Evolutionary conservation across 2,888 invertebrate genomes (phyloP).

Genomic region (Chironomus tentans): DNA sequence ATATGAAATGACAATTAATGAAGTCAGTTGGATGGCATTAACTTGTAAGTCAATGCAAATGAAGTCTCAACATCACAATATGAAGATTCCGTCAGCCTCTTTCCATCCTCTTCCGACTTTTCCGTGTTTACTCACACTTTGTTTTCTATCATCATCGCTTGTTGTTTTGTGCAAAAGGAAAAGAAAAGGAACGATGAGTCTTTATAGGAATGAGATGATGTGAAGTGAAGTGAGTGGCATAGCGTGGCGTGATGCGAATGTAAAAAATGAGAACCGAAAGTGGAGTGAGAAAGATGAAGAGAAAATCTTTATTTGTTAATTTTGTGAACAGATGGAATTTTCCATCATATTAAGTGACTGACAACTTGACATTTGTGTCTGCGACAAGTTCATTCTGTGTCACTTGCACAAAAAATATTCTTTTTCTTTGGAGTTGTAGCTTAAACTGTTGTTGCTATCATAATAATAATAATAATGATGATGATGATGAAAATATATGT

Average conservation of each 20-base stretch:
- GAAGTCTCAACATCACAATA: background rate
- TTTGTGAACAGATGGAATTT: conserved; percentile 16
- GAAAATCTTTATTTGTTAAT: conserved; percentile 19
- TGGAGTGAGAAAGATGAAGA: background rate
- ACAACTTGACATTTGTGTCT: conserved; percentile 23
- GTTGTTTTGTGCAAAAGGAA: background rate
- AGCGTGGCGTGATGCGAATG: background rate
- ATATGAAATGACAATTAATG: background rate
- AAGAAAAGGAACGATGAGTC: too few species aligned
- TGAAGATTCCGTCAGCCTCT: too few species aligned
- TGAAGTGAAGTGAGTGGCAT: conserved; percentile 2
- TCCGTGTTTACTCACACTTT: too few species aligned
- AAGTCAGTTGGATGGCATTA: background rate
- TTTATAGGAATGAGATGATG: background rate
- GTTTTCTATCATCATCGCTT: too few species aligned
- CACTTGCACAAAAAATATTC: background rate
- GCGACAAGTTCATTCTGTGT: conserved; percentile 11
- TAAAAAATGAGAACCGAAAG: background rate
- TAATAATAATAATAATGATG: background rate
- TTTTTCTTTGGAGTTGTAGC: too few species aligned
- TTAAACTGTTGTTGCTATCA: background rate
- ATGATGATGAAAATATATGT: too few species aligned
- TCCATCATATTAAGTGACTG: conserved; percentile 15
- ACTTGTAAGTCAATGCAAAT: conserved; percentile 3
- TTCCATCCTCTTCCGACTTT: too few species aligned